Evolutionary conservation across 2,797 vertebrate genomes (phyloP).

Genomic region (Linurgus olivaceus): DNA sequence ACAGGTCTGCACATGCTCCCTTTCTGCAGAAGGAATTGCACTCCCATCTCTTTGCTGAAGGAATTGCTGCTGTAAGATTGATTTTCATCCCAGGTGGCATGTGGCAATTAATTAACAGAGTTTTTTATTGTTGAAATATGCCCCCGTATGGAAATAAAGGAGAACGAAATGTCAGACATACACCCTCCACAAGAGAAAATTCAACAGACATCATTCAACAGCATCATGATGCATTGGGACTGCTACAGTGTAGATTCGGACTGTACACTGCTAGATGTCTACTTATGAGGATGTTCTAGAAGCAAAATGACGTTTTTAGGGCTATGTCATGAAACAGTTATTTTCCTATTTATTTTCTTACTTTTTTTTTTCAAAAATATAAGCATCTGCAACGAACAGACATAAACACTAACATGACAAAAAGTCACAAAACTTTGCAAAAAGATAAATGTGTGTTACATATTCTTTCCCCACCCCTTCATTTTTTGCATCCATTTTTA

Average conservation of each 20-base stretch:
- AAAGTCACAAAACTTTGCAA: not conserved
- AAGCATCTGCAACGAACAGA: not conserved
- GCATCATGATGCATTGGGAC: not conserved
- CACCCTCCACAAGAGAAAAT: not conserved
- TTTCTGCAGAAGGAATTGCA: not conserved
- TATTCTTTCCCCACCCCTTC: fast-evolving
- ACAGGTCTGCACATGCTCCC: not conserved
- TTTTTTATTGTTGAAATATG: not conserved
- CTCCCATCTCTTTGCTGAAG: not conserved
- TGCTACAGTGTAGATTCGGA: too few species aligned
- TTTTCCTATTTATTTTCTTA: not conserved
- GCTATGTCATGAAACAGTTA: not conserved
- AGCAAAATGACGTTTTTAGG: not conserved
- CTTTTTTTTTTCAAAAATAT: not conserved
- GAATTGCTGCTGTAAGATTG: not conserved
- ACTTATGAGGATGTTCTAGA: not conserved
- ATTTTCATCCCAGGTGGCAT: not conserved
- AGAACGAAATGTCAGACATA: not conserved
- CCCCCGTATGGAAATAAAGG: not conserved
- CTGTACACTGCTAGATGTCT: not conserved
- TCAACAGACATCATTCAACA: not conserved
- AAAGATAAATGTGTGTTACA: not conserved
- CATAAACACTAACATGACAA: not conserved
- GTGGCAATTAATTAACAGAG: not conserved
- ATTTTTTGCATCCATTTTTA: not conserved